Evolutionary conservation across 2,888 invertebrate species (phyloP).

Genomic region (Eupithecia pulchellata): DNA sequence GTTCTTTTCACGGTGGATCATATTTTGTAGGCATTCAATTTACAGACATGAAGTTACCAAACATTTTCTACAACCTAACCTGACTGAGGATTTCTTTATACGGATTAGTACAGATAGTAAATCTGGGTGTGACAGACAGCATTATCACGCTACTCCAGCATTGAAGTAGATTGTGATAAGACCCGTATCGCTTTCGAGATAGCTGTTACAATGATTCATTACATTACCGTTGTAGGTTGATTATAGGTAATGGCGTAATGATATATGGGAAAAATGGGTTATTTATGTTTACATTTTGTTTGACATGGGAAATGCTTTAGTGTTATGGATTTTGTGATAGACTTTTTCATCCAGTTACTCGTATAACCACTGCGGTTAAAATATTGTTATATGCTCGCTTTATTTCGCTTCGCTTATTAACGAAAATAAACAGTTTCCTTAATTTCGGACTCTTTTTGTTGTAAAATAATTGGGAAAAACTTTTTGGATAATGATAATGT

Average conservation of each 20-base stretch:
- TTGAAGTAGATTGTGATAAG: conserved; percentile 57
- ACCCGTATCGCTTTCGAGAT: conserved; percentile 56
- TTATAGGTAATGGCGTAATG: conserved; percentile 16
- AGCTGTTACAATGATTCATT: conserved; percentile 42
- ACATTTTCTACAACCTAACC: background rate
- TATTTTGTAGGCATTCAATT: too few relatives aligned
- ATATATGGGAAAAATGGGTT: conserved; percentile 18
- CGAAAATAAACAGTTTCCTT: background rate
- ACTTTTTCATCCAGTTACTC: background rate
- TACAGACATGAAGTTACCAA: background rate
- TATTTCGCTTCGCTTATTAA: too few relatives aligned
- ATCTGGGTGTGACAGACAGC: conserved; percentile 47
- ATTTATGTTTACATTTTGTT: conserved; percentile 1
- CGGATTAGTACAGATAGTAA: conserved; percentile 21
- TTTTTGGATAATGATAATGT: background rate
- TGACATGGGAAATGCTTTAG: background rate
- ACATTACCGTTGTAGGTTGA: conserved; percentile 20
- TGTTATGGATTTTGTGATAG: background rate
- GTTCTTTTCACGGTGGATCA: background rate
- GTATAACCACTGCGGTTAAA: background rate
- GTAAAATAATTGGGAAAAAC: background rate
- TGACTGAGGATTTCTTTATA: background rate
- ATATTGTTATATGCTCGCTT: too few relatives aligned
- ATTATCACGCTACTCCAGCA: conserved; percentile 58
- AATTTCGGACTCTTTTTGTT: background rate